Conservation (phyloP, 2,797 vertebrate genomes). For the Oreochromis mossambicus region DNA sequence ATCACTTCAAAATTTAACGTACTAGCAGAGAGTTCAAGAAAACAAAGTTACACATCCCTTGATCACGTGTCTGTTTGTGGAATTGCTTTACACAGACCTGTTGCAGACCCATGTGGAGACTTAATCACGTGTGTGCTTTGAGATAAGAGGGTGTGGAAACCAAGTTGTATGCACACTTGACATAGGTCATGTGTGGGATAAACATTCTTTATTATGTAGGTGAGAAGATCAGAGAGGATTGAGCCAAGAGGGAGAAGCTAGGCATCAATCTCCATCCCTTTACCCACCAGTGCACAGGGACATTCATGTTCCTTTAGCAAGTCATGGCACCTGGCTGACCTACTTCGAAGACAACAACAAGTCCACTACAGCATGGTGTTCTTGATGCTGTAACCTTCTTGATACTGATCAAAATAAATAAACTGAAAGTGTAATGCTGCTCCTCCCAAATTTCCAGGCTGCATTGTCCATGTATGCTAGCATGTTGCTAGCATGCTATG, state of each 20-base stretch:
- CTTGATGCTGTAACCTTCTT: not conserved
- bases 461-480: not conserved
- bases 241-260: not conserved
- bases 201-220: constrained; percentile 29
- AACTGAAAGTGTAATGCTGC: not conserved
- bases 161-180: not conserved
- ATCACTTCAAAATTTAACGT: not conserved
- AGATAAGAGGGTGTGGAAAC: constrained; percentile 11
- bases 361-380: not conserved
- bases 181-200: constrained; percentile 5
- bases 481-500: not conserved
- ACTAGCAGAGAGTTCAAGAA: not conserved
- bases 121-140: not conserved
- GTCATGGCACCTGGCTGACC: constrained; percentile 26
- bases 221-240: constrained; percentile 13
- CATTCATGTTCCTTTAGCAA: constrained; percentile 15
- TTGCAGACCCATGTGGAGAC: not conserved
- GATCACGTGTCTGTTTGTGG: not conserved
- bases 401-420: not conserved
- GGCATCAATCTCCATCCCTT: not conserved
- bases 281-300: not conserved
- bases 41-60: not conserved
- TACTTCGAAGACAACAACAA: constrained; percentile 18
- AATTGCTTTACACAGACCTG: not conserved
- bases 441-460: not conserved